phyloP scores from a whole-genome alignment of 2,797 vertebrate genomes.

The Orestias chungarensis region DNA sequence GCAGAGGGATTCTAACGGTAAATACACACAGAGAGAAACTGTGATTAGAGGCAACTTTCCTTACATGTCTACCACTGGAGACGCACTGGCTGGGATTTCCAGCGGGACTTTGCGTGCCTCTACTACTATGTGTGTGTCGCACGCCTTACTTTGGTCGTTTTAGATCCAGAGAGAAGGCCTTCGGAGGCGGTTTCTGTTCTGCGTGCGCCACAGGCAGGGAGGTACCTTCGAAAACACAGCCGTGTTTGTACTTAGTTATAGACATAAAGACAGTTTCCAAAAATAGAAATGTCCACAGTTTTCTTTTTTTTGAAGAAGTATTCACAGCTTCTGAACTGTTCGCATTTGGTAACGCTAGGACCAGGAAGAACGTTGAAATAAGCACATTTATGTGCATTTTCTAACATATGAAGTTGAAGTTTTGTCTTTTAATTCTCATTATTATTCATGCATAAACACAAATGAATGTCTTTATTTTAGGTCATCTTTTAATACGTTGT shows the following conservation, averaged over 20 bases:
- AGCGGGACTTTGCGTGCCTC: too few species aligned
- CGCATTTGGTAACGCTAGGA: not conserved
- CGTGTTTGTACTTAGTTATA: slow-evolving; percentile 3
- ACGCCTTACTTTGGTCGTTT: slow-evolving; percentile 65
- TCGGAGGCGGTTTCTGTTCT: slow-evolving; percentile 26
- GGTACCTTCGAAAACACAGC: slow-evolving; percentile 45
- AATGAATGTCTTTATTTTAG: not conserved
- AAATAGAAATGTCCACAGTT: not conserved
- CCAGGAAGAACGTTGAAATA: not conserved
- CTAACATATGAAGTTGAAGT: not conserved
- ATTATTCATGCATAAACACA: not conserved
- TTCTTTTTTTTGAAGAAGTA: not conserved
- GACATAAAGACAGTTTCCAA: not conserved
- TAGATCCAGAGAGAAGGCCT: slow-evolving; percentile 50
- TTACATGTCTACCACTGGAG: not conserved
- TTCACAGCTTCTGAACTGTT: not conserved
- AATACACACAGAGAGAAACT: slow-evolving; percentile 1
- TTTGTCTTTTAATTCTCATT: not conserved
- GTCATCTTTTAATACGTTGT: not conserved
- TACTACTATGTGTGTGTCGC: not conserved
- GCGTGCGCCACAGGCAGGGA: slow-evolving; percentile 27
- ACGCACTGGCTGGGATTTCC: not conserved
- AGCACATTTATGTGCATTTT: not conserved
- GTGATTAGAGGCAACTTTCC: not conserved
- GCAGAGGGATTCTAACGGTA: slow-evolving; percentile 61